Base-by-base conservation (phyloP, 2,113 vertebrate species). In the Phaethornis superciliosus region DNA sequence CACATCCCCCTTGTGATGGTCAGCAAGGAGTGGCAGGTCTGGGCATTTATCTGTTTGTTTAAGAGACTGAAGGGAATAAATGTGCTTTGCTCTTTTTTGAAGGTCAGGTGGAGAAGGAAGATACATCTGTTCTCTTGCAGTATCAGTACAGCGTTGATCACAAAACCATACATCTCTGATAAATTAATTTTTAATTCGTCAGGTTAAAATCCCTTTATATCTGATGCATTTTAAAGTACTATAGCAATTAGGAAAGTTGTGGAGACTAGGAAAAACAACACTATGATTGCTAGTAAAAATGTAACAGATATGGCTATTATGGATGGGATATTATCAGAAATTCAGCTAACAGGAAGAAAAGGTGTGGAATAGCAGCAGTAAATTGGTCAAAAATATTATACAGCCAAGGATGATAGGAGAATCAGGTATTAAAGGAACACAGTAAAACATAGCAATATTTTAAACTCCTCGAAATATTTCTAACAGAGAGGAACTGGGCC, bases 31-130 rank as follows among this genome's bases (percentile, higher is more conserved):
- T 2, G 52, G 3, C 52, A 46, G 40, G 2, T 22, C 21, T 32
- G 58, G 40, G 27, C 40, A 33, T 40, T 62, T 13, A 11, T 4
- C 24, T 2, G 3, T 42, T 55, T 15, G 6, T 21, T 92, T 35
- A 56, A 63, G 60, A n/a, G 24, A 35, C 7, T 19, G 21, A 69
- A 71, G 49, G 21, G 35, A 67, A 59, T 17, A 44, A 56, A 40
- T 1, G 0, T 15, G 15, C n/a, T 76, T 85, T 32, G 27, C 3
- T 35, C 20, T n/a, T 71, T 65, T 51, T 14, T 47, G 62, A n/a
- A 74, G 35, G 23, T 19, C 27, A 32, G 0, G 0, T 23, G 69
- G 26, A 88, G 37, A 32, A 59, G 0, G 1, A 78, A 10, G 18
- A 64, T 40, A 30, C 37, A 7, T 21, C 47, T 27, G 21, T 27